These are phyloP conservation scores for Saccostrea echinata DNA, from an alignment of 1,140 invertebrate genomes.

Conservation along the genomic window DNA sequence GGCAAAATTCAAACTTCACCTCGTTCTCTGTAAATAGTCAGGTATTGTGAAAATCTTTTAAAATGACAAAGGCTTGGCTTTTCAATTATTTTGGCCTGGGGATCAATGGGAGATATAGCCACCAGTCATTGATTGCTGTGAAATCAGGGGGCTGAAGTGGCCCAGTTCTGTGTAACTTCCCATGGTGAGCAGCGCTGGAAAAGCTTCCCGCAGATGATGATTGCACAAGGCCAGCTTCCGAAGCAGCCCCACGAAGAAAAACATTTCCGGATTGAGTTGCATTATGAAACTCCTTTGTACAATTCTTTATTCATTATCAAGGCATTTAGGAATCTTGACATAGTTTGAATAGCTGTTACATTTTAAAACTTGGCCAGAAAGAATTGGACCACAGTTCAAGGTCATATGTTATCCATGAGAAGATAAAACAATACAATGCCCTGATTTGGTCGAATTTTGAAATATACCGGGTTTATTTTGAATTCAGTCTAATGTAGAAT, in stretches of 20 bases:
- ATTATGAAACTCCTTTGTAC: conserved; percentile 15
- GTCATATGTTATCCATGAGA: conserved; percentile 9
- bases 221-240: conserved; percentile 31
- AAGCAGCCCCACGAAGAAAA: conserved; percentile 9
- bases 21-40: conserved; percentile 12
- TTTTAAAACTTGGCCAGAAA: neutral
- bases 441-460: neutral
- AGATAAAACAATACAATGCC: neutral
- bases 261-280: conserved; percentile 13
- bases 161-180: conserved; percentile 24
- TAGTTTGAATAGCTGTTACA: neutral
- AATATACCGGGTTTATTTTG: too few species aligned
- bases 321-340: conserved; percentile 13
- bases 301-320: conserved; percentile 33
- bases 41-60: conserved; percentile 27
- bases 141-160: conserved; percentile 32
- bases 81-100: conserved; percentile 8
- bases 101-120: conserved; percentile 6
- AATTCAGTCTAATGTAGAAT: neutral
- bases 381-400: conserved; percentile 18
- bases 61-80: conserved; percentile 30
- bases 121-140: neutral
- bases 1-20: neutral
- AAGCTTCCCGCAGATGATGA: conserved; percentile 12
- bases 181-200: conserved; percentile 11